Evolutionary conservation across 1,140 invertebrate genomes (phyloP).

Genomic region (Drosophila carrolli): DNA sequence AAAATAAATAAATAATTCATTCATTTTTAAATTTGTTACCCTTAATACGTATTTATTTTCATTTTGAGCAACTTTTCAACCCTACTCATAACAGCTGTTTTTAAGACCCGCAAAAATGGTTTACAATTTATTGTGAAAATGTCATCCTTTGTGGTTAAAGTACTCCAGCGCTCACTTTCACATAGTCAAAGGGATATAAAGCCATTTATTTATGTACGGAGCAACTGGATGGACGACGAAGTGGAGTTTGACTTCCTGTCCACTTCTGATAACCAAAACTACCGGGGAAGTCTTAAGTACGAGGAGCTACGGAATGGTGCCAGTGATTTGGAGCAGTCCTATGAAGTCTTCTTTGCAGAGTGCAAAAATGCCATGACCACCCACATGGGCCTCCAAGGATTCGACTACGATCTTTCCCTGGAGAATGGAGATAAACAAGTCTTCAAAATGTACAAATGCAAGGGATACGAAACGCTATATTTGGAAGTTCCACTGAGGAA

Average conservation of each 20-base stretch:
- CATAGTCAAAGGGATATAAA: conserved; percentile 61
- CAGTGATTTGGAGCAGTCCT: conserved; percentile 44
- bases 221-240: conserved; percentile 55
- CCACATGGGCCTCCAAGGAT: conserved; percentile 53
- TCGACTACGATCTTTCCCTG: conserved; percentile 52
- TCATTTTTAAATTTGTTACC: too few species aligned
- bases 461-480: conserved; percentile 62
- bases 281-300: conserved; percentile 42
- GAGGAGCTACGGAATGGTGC: conserved; percentile 46
- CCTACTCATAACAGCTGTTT: conserved; percentile 6
- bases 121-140: conserved; percentile 42
- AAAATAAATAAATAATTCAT: too few species aligned
- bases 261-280: conserved; percentile 36
- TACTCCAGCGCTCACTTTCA: conserved; percentile 48
- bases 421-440: conserved; percentile 12
- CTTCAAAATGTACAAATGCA: conserved; percentile 64
- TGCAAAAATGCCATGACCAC: conserved; percentile 60
- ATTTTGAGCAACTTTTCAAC: background rate
- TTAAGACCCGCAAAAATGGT: background rate
- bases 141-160: conserved; percentile 42
- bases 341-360: conserved; percentile 39
- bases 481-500: conserved; percentile 45
- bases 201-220: conserved; percentile 60
- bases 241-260: conserved; percentile 50
- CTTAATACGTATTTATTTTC: too few species aligned